These are phyloP conservation scores for Nematostella vectensis DNA, from an alignment of 92 coral and sea anemone genomes.

Conservation along the genomic window DNA sequence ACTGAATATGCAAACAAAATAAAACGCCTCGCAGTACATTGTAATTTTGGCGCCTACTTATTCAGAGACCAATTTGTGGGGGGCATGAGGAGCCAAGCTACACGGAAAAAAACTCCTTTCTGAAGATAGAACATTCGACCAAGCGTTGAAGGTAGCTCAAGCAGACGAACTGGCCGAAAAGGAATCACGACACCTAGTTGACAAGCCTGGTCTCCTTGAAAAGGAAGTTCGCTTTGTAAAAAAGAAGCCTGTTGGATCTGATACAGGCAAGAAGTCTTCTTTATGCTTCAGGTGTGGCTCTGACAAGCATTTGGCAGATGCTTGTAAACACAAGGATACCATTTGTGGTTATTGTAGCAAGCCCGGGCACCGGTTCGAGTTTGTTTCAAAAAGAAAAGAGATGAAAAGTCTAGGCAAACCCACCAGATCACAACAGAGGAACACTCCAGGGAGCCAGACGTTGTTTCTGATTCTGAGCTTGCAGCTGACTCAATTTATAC, in stretches of 20 bases:
- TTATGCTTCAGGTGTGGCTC: slow-evolving; percentile 36
- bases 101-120: slow-evolving; percentile 23
- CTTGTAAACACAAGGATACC: slow-evolving; percentile 3
- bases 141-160: slow-evolving; percentile 30
- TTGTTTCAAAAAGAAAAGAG: slow-evolving; percentile 30
- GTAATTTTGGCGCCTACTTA: slow-evolving; percentile 1
- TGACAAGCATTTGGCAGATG: slow-evolving; percentile 5
- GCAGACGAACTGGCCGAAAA: slow-evolving; percentile 42
- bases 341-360: slow-evolving; percentile 24
- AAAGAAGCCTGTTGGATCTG: not conserved
- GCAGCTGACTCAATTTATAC: too few species aligned
- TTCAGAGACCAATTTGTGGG: slow-evolving; percentile 33
- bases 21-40: too few species aligned
- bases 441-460: not conserved
- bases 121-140: slow-evolving; percentile 37
- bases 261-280: slow-evolving; percentile 20
- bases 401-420: slow-evolving; percentile 3
- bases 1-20: too few species aligned
- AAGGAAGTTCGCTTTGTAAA: slow-evolving; percentile 9
- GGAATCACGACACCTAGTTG: slow-evolving; percentile 25
- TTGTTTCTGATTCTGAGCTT: too few species aligned
- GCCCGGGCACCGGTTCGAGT: slow-evolving; percentile 26
- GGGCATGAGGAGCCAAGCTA: slow-evolving; percentile 31
- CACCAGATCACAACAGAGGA: slow-evolving; percentile 15
- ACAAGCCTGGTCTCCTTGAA: not conserved